A percentile compares a stretch with the other conserved stretches of the same genome.
phyloP scores from a whole-genome alignment of 2,113 vertebrate genomes.

The Tachysurus fulvidraco region DNA sequence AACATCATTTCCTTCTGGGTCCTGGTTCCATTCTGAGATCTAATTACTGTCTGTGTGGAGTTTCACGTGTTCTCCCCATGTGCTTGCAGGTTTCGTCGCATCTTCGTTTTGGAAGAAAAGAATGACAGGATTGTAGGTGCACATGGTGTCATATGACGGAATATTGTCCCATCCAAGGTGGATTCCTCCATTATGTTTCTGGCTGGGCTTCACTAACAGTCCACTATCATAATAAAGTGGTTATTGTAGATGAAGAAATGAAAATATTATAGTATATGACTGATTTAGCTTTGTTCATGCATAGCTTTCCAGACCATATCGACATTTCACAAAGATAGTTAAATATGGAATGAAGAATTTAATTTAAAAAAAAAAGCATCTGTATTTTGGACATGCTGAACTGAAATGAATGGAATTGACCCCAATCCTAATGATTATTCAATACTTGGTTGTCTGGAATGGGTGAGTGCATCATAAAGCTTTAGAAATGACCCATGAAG shows the following conservation, averaged over 20 bases:
- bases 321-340: background rate
- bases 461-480: constrained; percentile 10
- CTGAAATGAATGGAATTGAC: background rate
- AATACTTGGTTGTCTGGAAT: background rate
- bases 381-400: background rate
- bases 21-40: background rate
- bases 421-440: background rate
- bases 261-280: background rate
- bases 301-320: background rate
- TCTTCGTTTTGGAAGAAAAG: too few relatives aligned
- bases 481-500: constrained; percentile 1
- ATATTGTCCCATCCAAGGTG: background rate
- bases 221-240: background rate
- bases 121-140: background rate
- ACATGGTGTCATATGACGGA: background rate
- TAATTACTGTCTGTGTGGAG: background rate
- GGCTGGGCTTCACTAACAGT: too few relatives aligned
- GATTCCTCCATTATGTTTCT: background rate
- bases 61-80: background rate
- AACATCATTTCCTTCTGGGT: background rate
- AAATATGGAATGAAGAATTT: background rate
- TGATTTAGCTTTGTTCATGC: background rate
- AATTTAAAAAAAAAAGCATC: background rate
- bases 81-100: too few relatives aligned
- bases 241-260: background rate